These are phyloP conservation scores for Tragulus kanchil DNA, from an alignment of 2,113 vertebrate species.

Conservation along the genomic window DNA sequence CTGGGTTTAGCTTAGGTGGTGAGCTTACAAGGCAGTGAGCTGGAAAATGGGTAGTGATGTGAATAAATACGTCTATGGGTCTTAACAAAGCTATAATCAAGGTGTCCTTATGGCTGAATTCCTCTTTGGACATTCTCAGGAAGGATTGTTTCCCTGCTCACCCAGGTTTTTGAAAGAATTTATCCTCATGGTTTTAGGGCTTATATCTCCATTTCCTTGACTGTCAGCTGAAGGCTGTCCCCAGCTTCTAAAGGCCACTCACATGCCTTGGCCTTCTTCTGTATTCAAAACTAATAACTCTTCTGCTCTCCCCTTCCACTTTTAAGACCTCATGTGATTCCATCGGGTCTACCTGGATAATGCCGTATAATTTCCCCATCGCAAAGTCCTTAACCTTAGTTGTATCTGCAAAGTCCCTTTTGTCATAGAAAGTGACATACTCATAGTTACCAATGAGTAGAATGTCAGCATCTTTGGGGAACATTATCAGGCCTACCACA, in stretches of 20 bases:
- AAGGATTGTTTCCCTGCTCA: background rate
- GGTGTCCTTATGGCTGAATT: background rate
- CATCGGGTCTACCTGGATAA: too few species aligned
- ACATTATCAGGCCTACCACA: background rate
- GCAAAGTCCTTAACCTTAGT: background rate
- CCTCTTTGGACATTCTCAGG: background rate
- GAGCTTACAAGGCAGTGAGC: background rate
- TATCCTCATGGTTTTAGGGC: background rate
- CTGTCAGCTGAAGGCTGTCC: background rate
- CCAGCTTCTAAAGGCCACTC: background rate
- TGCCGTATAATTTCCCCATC: background rate
- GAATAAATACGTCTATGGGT: background rate
- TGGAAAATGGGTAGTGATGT: background rate
- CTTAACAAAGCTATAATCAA: background rate
- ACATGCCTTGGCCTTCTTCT: background rate
- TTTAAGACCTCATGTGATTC: background rate
- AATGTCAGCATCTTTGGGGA: background rate
- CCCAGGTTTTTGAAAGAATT: background rate
- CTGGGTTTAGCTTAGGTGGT: background rate
- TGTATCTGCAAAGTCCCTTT: background rate
- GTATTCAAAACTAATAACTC: background rate
- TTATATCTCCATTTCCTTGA: background rate
- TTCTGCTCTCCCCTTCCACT: background rate
- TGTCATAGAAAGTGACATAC: background rate
- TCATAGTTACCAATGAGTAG: background rate